Evolutionary conservation across 1,140 invertebrate species (phyloP).

Genomic region (Gryon sp.): DNA sequence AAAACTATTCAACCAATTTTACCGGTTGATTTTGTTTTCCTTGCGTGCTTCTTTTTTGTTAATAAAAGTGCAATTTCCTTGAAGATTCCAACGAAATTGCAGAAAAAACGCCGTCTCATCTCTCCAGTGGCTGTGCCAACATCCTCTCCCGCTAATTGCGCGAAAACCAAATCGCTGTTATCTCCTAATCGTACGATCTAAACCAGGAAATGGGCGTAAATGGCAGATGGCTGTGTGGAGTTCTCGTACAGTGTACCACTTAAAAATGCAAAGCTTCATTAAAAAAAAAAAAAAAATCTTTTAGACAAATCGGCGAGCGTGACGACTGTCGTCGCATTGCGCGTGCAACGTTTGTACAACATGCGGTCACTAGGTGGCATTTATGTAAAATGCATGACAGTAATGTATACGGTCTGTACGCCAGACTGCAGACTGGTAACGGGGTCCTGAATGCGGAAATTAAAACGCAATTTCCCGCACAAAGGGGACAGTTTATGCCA

Average conservation of each 20-base stretch:
- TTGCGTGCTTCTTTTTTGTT: no score
- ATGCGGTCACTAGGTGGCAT: constrained; percentile 49
- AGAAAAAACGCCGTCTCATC: background rate
- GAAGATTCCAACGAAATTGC: background rate
- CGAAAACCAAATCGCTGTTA: constrained; percentile 22
- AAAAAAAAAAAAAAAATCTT: constrained; percentile 18
- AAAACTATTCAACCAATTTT: no score
- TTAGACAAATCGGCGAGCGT: constrained; percentile 34
- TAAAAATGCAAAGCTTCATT: constrained; percentile 53
- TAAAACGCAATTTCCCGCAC: constrained; percentile 79
- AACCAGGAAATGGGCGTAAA: constrained; percentile 8
- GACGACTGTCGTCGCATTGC: constrained; percentile 43
- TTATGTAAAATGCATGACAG: constrained; percentile 76
- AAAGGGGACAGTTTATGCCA: constrained; percentile 78
- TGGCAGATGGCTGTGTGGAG: background rate
- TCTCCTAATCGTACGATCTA: constrained; percentile 37
- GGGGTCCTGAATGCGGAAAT: constrained; percentile 76
- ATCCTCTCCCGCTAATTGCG: background rate
- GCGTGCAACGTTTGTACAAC: background rate
- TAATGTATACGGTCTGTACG: constrained; percentile 69
- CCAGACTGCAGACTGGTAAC: constrained; percentile 63
- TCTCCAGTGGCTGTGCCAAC: background rate
- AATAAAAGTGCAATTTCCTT: no score
- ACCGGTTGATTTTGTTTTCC: no score
- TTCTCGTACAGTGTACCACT: background rate